Evolutionary conservation across 2,888 invertebrate species (phyloP).

Genomic region (Capitulum mitella): DNA sequence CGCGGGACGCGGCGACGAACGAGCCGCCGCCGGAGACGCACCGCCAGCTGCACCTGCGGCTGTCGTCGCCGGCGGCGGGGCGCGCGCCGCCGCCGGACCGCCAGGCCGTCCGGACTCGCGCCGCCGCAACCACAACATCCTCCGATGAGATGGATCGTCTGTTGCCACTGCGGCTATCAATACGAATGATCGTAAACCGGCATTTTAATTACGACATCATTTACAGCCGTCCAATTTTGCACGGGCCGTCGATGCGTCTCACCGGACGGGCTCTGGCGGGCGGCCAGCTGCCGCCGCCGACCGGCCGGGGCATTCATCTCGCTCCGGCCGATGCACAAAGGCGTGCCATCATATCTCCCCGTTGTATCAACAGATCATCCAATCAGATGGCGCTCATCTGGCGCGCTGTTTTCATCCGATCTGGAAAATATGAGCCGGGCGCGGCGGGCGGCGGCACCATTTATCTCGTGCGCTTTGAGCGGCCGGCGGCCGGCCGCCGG

Average conservation of each 20-base stretch:
- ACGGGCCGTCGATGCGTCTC: background rate
- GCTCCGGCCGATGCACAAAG: background rate
- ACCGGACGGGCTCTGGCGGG: background rate
- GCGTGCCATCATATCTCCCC: background rate
- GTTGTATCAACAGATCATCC: slow-evolving; percentile 18
- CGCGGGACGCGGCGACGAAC: background rate
- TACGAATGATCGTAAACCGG: background rate
- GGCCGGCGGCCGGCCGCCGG: background rate
- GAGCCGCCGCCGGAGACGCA: background rate
- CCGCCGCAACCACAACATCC: background rate
- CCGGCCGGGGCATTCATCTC: background rate
- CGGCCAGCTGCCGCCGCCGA: background rate
- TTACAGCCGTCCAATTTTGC: background rate
- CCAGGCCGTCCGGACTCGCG: background rate
- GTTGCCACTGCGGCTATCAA: background rate
- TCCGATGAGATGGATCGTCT: background rate
- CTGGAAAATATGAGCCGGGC: slow-evolving; percentile 8
- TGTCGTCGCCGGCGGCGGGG: background rate
- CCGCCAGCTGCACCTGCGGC: background rate
- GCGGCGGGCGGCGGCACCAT: background rate
- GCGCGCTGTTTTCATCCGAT: background rate
- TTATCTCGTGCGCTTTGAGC: background rate
- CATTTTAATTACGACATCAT: slow-evolving; percentile 4
- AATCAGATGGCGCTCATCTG: background rate
- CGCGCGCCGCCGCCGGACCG: background rate